Evolutionary conservation across 2,888 invertebrate genomes (phyloP).

Genomic region (Acronicta aceris): DNA sequence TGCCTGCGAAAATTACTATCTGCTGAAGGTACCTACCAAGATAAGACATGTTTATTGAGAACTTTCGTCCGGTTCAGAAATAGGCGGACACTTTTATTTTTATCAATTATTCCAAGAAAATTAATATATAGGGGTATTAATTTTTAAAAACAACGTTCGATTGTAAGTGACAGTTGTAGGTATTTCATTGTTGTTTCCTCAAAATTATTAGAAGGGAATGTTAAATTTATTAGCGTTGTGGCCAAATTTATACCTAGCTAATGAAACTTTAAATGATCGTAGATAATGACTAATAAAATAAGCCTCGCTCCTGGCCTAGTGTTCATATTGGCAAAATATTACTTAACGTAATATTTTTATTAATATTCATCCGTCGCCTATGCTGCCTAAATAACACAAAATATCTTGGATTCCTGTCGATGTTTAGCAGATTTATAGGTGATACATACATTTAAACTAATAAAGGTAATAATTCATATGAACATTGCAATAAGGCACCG

Average conservation of each 20-base stretch:
- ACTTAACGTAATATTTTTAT: slow-evolving; percentile 13
- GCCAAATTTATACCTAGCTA: too few species aligned
- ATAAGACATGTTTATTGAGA: slow-evolving; percentile 3
- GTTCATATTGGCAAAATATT: slow-evolving; percentile 76
- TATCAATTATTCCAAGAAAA: too few species aligned
- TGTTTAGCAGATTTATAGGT: not conserved
- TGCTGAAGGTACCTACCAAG: not conserved
- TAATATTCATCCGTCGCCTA: slow-evolving; percentile 56
- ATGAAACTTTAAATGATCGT: not conserved
- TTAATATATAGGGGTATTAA: too few species aligned
- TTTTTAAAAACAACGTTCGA: too few species aligned
- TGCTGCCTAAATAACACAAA: slow-evolving; percentile 9
- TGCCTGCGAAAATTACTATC: too few species aligned
- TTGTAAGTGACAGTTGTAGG: too few species aligned
- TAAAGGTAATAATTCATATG: not conserved
- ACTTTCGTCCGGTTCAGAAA: too few species aligned
- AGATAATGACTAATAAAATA: slow-evolving; percentile 30
- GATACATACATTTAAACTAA: too few species aligned
- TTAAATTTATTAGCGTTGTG: too few species aligned
- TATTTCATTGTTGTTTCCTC: too few species aligned
- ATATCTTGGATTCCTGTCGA: not conserved
- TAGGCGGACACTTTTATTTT: too few species aligned
- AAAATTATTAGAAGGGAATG: too few species aligned
- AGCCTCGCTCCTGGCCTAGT: slow-evolving; percentile 65
- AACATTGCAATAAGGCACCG: not conserved